Evolutionary conservation across 2,797 vertebrate species (phyloP).

Genomic region (Mastacembelus armatus): DNA sequence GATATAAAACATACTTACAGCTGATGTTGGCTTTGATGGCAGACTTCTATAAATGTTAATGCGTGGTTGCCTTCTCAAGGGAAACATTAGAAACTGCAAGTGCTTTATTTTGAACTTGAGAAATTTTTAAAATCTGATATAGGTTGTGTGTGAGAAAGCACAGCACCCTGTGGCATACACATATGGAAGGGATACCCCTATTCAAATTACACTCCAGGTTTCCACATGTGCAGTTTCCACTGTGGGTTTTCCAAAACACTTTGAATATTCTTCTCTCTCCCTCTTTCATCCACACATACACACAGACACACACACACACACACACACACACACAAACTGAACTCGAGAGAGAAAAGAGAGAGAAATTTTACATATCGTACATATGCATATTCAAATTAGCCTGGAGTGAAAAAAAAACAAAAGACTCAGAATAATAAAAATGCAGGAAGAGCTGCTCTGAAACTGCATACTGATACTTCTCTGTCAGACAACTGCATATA

Average conservation of each 20-base stretch:
- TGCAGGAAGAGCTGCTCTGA: constrained; percentile 10
- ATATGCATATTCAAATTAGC: constrained; percentile 39
- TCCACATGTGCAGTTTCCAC: constrained; percentile 46
- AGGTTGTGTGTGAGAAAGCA: neutral
- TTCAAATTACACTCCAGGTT: constrained; percentile 41
- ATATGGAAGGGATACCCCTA: constrained; percentile 22
- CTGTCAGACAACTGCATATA: neutral
- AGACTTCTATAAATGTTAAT: too few relatives aligned
- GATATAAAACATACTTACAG: too few relatives aligned
- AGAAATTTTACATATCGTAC: constrained; percentile 23
- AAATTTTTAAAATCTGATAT: neutral
- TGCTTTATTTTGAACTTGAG: neutral
- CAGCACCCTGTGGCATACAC: neutral
- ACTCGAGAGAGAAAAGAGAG: neutral
- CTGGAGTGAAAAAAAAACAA: neutral
- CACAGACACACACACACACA: constrained; percentile 21
- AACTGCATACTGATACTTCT: neutral
- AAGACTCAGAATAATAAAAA: constrained; percentile 15
- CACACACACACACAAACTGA: constrained; percentile 7
- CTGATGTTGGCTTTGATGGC: too few relatives aligned
- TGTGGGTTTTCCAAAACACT: constrained; percentile 35
- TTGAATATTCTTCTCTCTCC: neutral
- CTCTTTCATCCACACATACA: constrained; percentile 12
- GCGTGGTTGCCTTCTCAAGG: too few relatives aligned
- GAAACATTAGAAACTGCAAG: neutral